Evolutionary conservation across 2,797 vertebrate genomes (phyloP).

Genomic region (Megalops cyprinoides): DNA sequence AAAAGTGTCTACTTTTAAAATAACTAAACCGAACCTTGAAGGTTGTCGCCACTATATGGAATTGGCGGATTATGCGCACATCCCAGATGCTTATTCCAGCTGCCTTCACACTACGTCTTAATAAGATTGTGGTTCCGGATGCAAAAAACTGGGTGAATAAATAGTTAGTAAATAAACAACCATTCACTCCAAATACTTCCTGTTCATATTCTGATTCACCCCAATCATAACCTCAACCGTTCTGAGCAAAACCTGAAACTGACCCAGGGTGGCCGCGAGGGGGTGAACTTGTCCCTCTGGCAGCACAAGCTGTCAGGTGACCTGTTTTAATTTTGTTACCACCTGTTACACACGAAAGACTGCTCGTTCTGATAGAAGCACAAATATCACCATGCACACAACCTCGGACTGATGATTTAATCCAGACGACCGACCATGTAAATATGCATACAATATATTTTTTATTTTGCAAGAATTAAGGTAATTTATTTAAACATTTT

Average conservation of each 20-base stretch:
- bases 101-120: neutral
- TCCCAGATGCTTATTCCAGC: too few relatives aligned
- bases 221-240: neutral
- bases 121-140: neutral
- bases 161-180: neutral
- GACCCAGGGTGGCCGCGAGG: neutral
- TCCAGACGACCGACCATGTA: neutral
- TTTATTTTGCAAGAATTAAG: too few relatives aligned
- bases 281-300: neutral
- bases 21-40: too few relatives aligned
- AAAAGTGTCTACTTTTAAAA: too few relatives aligned
- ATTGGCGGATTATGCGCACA: neutral
- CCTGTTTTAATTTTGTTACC: slow-evolving; percentile 26
- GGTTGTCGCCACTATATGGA: neutral
- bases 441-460: neutral
- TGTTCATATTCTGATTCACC: neutral
- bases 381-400: too few relatives aligned
- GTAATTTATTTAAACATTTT: neutral
- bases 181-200: neutral
- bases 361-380: neutral
- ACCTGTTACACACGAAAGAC: slow-evolving; percentile 7
- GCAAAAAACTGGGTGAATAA: neutral
- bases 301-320: slow-evolving; percentile 30
- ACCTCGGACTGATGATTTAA: neutral
- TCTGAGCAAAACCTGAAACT: too few relatives aligned